These are phyloP conservation scores for Nannobrachium achirus DNA, from an alignment of 2,113 vertebrate species.

Conservation along the genomic window DNA sequence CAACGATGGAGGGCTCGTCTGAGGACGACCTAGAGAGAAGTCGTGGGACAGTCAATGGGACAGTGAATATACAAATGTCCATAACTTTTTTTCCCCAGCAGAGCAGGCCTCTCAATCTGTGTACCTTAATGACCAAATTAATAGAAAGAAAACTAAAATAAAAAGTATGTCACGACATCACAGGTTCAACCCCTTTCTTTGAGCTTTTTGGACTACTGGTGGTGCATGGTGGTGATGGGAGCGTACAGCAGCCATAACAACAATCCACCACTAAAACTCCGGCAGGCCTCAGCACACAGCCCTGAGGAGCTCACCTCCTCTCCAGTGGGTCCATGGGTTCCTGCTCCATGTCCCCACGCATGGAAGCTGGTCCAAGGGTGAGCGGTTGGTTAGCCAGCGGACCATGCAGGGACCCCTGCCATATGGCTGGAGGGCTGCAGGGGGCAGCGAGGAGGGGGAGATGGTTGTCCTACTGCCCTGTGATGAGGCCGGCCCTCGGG, in stretches of 20 bases:
- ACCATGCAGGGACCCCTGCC: slow-evolving; percentile 30
- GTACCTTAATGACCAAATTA: no score
- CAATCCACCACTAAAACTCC: not conserved
- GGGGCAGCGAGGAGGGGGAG: no score
- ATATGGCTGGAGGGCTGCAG: slow-evolving; percentile 20
- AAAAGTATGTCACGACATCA: no score
- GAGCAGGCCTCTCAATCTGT: no score
- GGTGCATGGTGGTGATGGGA: slow-evolving; percentile 6
- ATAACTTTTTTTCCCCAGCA: no score
- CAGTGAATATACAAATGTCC: no score
- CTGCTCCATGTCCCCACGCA: slow-evolving; percentile 15
- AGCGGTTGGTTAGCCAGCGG: slow-evolving; percentile 38
- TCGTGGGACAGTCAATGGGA: no score
- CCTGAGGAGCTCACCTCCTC: slow-evolving; percentile 3
- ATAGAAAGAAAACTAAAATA: no score
- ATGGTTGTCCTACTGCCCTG: slow-evolving; percentile 33
- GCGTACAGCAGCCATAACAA: not conserved
- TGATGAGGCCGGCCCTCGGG: slow-evolving; percentile 22
- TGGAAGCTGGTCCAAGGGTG: slow-evolving; percentile 25
- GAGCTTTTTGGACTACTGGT: no score
- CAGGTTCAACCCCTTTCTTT: no score
- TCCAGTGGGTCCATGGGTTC: slow-evolving; percentile 19
- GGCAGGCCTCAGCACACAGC: slow-evolving; percentile 7
- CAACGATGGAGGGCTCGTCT: no score
- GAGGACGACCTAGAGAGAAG: no score